Evolutionary conservation across 2,888 invertebrate species (phyloP).

Genomic region (Salticus scenicus): DNA sequence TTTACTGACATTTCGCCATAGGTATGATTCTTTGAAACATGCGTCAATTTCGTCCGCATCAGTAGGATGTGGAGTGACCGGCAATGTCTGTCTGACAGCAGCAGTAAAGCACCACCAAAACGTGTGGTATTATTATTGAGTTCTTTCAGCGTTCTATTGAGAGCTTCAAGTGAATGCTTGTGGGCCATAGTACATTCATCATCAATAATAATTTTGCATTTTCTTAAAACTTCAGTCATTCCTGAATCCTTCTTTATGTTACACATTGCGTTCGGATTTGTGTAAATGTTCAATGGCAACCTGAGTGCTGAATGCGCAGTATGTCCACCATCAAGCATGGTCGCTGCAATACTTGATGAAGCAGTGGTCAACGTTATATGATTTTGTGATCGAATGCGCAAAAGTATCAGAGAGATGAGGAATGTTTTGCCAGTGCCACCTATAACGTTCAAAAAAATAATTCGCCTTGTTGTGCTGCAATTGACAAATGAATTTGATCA

Average conservation of each 20-base stretch:
- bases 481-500: too few relatives aligned
- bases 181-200: too few relatives aligned
- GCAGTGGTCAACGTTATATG: conserved; percentile 70
- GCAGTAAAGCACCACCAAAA: conserved; percentile 67
- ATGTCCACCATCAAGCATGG: conserved; percentile 42
- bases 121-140: conserved; percentile 1
- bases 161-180: too few relatives aligned
- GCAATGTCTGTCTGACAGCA: conserved; percentile 72
- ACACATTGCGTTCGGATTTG: too few relatives aligned
- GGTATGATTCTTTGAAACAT: conserved; percentile 72
- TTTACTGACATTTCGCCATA: conserved; percentile 70
- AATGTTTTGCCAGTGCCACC: conserved; percentile 76
- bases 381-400: conserved; percentile 49
- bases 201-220: too few relatives aligned
- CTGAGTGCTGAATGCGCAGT: conserved; percentile 52
- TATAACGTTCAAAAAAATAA: conserved; percentile 75
- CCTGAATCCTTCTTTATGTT: too few relatives aligned
- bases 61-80: conserved; percentile 70
- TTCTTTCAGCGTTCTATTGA: conserved; percentile 41
- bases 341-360: conserved; percentile 74
- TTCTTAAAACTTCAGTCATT: too few relatives aligned
- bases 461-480: conserved; percentile 23
- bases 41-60: conserved; percentile 71
- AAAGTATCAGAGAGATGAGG: conserved; percentile 66
- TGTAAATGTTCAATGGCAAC: too few relatives aligned